Conservation (phyloP, 1,140 invertebrate species). For the Pinna nobilis region DNA sequence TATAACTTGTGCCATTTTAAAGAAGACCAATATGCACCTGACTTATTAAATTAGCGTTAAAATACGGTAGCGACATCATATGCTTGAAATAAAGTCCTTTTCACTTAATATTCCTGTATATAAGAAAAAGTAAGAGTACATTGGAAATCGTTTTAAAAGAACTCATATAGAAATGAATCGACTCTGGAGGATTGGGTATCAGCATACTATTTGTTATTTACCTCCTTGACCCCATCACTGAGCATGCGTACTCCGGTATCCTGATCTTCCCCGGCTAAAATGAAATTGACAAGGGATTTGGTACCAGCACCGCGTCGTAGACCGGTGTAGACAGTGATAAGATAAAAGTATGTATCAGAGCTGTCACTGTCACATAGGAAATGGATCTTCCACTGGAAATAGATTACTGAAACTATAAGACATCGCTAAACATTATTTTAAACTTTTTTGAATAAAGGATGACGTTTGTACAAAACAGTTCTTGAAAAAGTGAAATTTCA, state of each 20-base stretch:
- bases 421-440: background rate
- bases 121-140: too few species aligned
- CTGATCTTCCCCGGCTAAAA: constrained; percentile 49
- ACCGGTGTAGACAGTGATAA: constrained; percentile 57
- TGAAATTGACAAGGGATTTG: constrained; percentile 50
- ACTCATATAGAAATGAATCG: too few species aligned
- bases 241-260: constrained; percentile 53
- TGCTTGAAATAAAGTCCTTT: too few species aligned
- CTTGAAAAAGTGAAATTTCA: background rate
- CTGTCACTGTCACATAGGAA: constrained; percentile 51
- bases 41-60: too few species aligned
- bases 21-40: too few species aligned
- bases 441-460: background rate
- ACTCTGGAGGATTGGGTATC: too few species aligned
- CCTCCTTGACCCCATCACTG: constrained; percentile 49
- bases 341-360: constrained; percentile 49
- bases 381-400: constrained; percentile 47
- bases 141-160: too few species aligned
- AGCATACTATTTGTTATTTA: too few species aligned
- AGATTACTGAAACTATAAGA: background rate
- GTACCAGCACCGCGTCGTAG: constrained; percentile 49
- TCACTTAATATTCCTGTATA: too few species aligned
- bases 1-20: too few species aligned
- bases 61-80: too few species aligned
- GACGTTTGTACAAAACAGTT: background rate